A percentile compares a stretch with the other conserved stretches of the same genome.
phyloP scores from a whole-genome alignment of 2,888 invertebrate species.

The Hypomecis punctinalis region DNA sequence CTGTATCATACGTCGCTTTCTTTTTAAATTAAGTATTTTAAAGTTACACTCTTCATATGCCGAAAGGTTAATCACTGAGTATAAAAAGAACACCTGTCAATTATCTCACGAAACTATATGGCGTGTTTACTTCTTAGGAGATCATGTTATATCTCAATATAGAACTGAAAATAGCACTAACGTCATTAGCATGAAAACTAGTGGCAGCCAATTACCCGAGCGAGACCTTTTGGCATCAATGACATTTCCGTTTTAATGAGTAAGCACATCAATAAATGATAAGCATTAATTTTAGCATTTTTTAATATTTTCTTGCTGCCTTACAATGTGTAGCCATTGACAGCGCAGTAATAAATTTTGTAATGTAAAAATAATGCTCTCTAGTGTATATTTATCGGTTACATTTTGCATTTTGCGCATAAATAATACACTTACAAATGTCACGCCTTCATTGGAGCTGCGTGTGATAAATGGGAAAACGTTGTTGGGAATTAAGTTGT shows the following conservation, averaged over 20 bases:
- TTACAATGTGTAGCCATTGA: slow-evolving; percentile 25
- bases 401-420: slow-evolving; percentile 27
- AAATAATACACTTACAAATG: slow-evolving; percentile 30
- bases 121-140: slow-evolving; percentile 38
- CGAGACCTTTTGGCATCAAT: slow-evolving; percentile 43
- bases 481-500: slow-evolving; percentile 38
- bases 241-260: slow-evolving; percentile 31
- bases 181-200: slow-evolving; percentile 31
- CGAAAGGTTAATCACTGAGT: slow-evolving; percentile 54
- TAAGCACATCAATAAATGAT: slow-evolving; percentile 34
- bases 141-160: slow-evolving; percentile 39
- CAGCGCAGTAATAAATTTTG: slow-evolving; percentile 24
- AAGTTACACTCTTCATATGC: slow-evolving; percentile 31
- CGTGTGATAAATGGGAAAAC: slow-evolving; percentile 26
- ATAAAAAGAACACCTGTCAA: slow-evolving; percentile 56
- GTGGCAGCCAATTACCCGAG: slow-evolving; percentile 30
- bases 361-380: slow-evolving; percentile 23
- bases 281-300: slow-evolving; percentile 35
- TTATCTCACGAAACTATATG: slow-evolving; percentile 49
- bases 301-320: slow-evolving; percentile 30
- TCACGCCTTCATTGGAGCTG: slow-evolving; percentile 26
- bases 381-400: slow-evolving; percentile 29
- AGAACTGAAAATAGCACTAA: slow-evolving; percentile 48
- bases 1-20: slow-evolving; percentile 30
- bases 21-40: slow-evolving; percentile 17